Evolutionary conservation across 53 echinoderm and acorn worm species (phyloP).

Genomic region (Patiria pectinifera): DNA sequence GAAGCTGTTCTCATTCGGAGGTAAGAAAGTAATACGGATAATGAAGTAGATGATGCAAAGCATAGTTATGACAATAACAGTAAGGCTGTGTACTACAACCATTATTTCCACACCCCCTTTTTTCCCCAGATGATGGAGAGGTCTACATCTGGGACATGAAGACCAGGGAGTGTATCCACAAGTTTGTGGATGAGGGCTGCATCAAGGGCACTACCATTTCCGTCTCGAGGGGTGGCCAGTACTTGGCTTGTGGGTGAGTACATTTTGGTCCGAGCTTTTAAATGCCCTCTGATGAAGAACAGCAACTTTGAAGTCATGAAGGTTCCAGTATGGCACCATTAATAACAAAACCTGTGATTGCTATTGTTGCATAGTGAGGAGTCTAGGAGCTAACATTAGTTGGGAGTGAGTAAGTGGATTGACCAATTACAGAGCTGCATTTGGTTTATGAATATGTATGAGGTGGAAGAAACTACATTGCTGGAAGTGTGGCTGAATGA

Average conservation of each 20-base stretch:
- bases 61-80: too few species aligned
- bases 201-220: slow-evolving; percentile 83
- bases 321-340: too few species aligned
- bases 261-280: background rate
- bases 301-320: too few species aligned
- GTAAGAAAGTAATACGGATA: slow-evolving; percentile 50
- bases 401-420: too few species aligned
- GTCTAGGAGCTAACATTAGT: too few species aligned
- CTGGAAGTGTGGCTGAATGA: too few species aligned
- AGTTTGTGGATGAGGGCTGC: slow-evolving; percentile 90
- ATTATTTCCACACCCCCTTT: background rate
- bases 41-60: background rate
- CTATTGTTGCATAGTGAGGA: too few species aligned
- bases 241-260: slow-evolving; percentile 91
- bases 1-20: slow-evolving; percentile 84
- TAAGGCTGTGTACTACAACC: too few species aligned
- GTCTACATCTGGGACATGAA: slow-evolving; percentile 97
- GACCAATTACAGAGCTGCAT: too few species aligned
- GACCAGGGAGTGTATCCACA: slow-evolving; percentile 82
- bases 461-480: too few species aligned
- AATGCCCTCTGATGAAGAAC: background rate
- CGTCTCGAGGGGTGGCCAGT: slow-evolving; percentile 74
- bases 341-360: too few species aligned
- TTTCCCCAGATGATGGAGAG: slow-evolving; percentile 85
- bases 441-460: too few species aligned